Percentiles rank a stretch among this genome's conserved stretches.
Conservation (phyloP, 1,140 invertebrate genomes). For the Contarinia nasturtii region DNA sequence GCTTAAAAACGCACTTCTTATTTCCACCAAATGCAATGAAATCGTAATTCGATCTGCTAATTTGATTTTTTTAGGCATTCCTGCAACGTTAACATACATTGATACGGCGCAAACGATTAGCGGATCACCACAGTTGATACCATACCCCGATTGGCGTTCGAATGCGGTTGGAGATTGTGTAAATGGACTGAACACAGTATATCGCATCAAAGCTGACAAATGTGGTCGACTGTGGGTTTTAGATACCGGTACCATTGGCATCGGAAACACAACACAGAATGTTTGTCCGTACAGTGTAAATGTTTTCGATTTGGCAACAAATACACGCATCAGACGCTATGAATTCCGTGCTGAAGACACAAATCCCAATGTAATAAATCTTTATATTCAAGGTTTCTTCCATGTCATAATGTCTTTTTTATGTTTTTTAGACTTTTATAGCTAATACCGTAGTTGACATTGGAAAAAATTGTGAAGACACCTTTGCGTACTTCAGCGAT, state of each 20-base stretch:
- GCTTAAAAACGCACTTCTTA: too few relatives aligned
- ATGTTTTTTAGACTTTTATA: too few relatives aligned
- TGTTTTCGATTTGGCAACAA: constrained; percentile 53
- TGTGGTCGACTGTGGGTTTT: constrained; percentile 64
- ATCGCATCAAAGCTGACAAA: constrained; percentile 49
- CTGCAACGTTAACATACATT: constrained; percentile 61
- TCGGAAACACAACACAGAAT: constrained; percentile 49
- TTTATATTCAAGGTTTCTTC: too few relatives aligned
- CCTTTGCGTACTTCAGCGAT: constrained; percentile 61
- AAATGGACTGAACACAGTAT: constrained; percentile 50
- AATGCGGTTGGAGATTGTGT: constrained; percentile 57
- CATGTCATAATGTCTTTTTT: too few relatives aligned
- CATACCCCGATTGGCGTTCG: constrained; percentile 52
- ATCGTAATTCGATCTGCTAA: neutral
- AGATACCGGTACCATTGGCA: constrained; percentile 62
- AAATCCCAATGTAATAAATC: constrained; percentile 41
- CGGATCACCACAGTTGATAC: constrained; percentile 48
- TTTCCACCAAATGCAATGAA: too few relatives aligned
- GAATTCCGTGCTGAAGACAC: constrained; percentile 48
- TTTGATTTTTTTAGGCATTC: constrained; percentile 43
- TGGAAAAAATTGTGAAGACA: constrained; percentile 51
- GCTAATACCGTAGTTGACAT: constrained; percentile 64
- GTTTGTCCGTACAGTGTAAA: constrained; percentile 53
- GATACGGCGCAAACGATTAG: constrained; percentile 36
- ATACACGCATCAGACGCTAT: constrained; percentile 47